Percentiles rank a stretch among this genome's conserved stretches.
Conservation (phyloP, 2,888 invertebrate genomes). For the Parnassius smintheus region DNA sequence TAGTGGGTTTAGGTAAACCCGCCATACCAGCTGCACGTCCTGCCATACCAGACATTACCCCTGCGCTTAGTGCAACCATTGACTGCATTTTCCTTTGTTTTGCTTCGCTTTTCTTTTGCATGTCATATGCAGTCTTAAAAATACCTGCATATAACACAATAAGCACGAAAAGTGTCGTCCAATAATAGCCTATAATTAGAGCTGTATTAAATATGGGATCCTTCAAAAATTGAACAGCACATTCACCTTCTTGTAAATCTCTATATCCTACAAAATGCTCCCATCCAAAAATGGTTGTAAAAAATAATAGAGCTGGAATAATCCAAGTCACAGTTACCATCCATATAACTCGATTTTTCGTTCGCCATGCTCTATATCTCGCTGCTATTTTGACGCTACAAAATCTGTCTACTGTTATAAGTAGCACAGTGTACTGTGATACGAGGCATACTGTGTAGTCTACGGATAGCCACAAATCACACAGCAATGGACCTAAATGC, state of each 20-base stretch:
- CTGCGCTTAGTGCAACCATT: constrained; percentile 94
- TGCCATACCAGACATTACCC: constrained; percentile 95
- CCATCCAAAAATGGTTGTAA: constrained; percentile 99
- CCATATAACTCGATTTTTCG: constrained; percentile 94
- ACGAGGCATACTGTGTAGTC: constrained; percentile 99
- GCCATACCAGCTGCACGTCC: constrained; percentile 93
- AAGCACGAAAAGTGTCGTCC: constrained; percentile 97
- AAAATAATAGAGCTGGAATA: constrained; percentile 96
- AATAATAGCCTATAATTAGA: constrained; percentile 97
- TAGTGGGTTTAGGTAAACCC: constrained; percentile 88
- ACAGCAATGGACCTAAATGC: constrained; percentile 97
- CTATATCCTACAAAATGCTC: constrained; percentile 97
- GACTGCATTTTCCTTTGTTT: constrained; percentile 98
- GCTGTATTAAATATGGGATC: constrained; percentile 98
- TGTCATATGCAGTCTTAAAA: constrained; percentile 97
- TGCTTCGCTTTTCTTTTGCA: constrained; percentile 98
- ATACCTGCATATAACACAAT: constrained; percentile 98
- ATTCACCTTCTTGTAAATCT: constrained; percentile 92
- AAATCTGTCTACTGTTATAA: constrained; percentile 99
- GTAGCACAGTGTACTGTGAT: constrained; percentile 98
- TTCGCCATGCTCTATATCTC: constrained; percentile 97
- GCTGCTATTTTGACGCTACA: constrained; percentile 99
- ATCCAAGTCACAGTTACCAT: constrained; percentile 99
- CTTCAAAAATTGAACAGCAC: constrained; percentile 98
- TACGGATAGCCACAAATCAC: constrained; percentile 98